Conservation (phyloP, 2,113 vertebrate genomes). For the Phalacrocorax carbo region DNA sequence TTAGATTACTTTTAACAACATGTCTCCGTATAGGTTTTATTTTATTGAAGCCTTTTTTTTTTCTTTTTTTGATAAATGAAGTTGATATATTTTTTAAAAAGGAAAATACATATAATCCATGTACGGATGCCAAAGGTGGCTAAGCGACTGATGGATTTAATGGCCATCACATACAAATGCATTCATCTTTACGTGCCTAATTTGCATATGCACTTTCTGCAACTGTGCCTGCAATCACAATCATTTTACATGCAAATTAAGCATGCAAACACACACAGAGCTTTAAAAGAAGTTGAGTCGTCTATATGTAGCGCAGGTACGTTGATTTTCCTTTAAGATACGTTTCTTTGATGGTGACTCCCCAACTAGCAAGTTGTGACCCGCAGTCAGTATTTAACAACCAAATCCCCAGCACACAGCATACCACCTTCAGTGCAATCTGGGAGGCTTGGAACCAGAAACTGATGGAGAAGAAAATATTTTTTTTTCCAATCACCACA, state of each 20-base stretch:
- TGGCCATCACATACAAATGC: neutral
- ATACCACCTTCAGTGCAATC: neutral
- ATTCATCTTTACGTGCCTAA: neutral
- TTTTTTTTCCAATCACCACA: slow-evolving; percentile 8
- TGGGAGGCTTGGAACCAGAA: neutral
- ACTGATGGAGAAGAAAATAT: neutral
- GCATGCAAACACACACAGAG: neutral
- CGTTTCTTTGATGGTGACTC: neutral
- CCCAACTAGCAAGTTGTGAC: neutral
- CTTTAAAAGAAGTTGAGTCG: neutral
- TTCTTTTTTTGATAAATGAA: neutral
- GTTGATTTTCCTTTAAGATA: neutral
- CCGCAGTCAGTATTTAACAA: neutral
- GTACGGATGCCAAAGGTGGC: neutral
- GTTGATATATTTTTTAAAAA: neutral
- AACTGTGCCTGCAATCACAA: neutral
- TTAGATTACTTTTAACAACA: slow-evolving; percentile 61
- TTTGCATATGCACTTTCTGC: slow-evolving; percentile 42
- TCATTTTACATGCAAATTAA: slow-evolving; percentile 19
- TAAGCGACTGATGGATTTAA: neutral
- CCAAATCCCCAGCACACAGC: neutral
- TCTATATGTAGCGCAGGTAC: neutral
- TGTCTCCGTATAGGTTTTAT: neutral
- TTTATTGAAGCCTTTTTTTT: neutral
- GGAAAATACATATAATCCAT: neutral